Evolutionary conservation across 1,140 invertebrate genomes (phyloP), one percentile per base, ranked within the genome.

Genomic region (Drosophila kurseongensis): DNA sequence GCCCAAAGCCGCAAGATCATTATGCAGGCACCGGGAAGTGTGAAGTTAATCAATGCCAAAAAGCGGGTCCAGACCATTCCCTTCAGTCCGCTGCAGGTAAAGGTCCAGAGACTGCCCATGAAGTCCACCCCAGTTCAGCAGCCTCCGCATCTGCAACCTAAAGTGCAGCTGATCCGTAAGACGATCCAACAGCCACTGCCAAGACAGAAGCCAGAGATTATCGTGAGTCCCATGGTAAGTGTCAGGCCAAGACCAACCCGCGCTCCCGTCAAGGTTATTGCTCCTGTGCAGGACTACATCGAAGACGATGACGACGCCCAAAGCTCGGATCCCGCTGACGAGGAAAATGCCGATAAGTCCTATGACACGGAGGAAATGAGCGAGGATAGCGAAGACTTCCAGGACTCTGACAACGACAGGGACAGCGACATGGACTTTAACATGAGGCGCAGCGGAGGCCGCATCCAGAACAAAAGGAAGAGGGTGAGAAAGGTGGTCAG

Each of bases 361-460:
- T 85, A 90, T 10, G 92, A 93, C 42, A 91, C 88, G n/a, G 84
- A 89, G n/a, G 90, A 93, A 65, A 59, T 91, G 4, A 89, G 88
- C 62, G 90, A 91, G 13, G 67, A 66, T 2, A 84, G 75, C 42
- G 75, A 91, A n/a, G 80, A 61, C 8, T 78, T 80, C 10, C 83
- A 72, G n/a, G 78, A 89, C 27, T 81, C 78, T 3, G 91, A 93
- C 60, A 90, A 93, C 76, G 92, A 92, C 74, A 84, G 80, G 14
- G 91, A 92, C 36, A 92, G 90, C 61, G 82, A 93, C 74, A 83
- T 91, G 52, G 92, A 92, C 63, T 86, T 92, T 55, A 75, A 85
- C 54, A 83, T 91, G 52, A 84, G 83, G 48, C 41, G 68, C 14
- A 67, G 61, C 23, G 75, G 66, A 4, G 84, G 90, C 59, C 80